Evolutionary conservation across 2,888 invertebrate genomes (phyloP), one percentile per base, ranked within the genome.

Genomic region (Chironomus riparius): DNA sequence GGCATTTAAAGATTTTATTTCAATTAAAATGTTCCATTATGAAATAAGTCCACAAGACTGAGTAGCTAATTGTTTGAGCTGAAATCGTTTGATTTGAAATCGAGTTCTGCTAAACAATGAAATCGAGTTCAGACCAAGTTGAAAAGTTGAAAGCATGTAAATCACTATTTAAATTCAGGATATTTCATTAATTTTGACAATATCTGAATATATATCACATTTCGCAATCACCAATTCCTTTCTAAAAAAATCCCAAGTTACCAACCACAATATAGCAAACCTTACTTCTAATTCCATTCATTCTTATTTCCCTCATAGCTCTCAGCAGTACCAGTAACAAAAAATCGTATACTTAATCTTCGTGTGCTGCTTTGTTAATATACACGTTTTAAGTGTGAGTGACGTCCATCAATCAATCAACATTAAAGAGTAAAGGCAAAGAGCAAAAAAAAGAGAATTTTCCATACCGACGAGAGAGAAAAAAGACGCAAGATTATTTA

Each of bases 321-420:
- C 56, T 56, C 5, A 56, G 18, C 56, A 56, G 18, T 18, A 56
- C n/a, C 56, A 56, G 50, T 28, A 28, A 28, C 50, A 56, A 56
- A 56, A 56, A 15, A 15, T n/a, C 18, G 4, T 4, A 56, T 15
- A 56, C n/a, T 18, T 56, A 56, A 56, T 56, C 56, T 56, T 18
- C 56, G 56, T 56, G 56, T 56, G 56, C 15, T 50, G 50, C 56
- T 56, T 50, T 50, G 50, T 56, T 38, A 38, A 38, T 38, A 38
- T 38, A 38, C 38, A 38, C 38, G 56, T 56, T 56, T 18, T 56
- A 56, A 24, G 21, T 65, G 65, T 24, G 47, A 68, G 68, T 47
- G 68, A 68, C 68, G 68, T 68, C 15, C 47, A 68, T 68, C 68
- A 68, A 68, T 68, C 68, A 68, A 65, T 56, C 56, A 56, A 56